Base-by-base conservation (phyloP, 2,113 vertebrate species). In the Chloebia gouldiae region DNA sequence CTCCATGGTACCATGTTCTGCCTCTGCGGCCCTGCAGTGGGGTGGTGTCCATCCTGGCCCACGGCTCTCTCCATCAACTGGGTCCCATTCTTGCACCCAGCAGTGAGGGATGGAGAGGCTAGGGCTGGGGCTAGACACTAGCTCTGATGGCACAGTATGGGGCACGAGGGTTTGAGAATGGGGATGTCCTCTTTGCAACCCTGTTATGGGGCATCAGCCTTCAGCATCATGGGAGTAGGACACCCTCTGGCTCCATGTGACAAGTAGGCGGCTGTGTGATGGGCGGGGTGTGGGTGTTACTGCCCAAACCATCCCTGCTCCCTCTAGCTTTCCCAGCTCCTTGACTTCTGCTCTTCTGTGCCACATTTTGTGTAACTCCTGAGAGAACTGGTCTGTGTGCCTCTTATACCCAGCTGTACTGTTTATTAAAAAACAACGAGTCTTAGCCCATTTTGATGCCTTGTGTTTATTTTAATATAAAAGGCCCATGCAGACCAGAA, bases 391-490 rank as follows among this genome's bases (percentile, higher is more conserved):
- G 60, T 92, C 71, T 51, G 69, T 96, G 95, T 93, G 88, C 73
- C 78, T 95, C 96, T 80, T 84, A 77, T 31, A 81, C 33, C 72
- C 63, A 72, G 47, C 28, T 45, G 30, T 56, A 86, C 85, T 94
- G 65, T 96, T 95, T 86, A 96, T 88, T 96, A 96, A 95, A 95
- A 57, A 95, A 63, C 40, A 87, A 66, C 51, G 35, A 90, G 37
- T 66, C 88, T 95, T 9, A 3, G 82, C 65, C 13, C 16, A 22
- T 90, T 86, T 19, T 44, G 82, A 64, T 90, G 72, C 49, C 13
- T 61, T 72, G 35, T 76, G 30, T 77, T 96, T 86, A n/a, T 89
- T 95, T 92, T 86, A 88, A 80, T 50, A 50, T 56, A 76, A 75
- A 86, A 88, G 39, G 28, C 31, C 15, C 22, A 89, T 59, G 70